phyloP scores from a whole-genome alignment of 1,140 invertebrate species.

The Brachionus rubens region DNA sequence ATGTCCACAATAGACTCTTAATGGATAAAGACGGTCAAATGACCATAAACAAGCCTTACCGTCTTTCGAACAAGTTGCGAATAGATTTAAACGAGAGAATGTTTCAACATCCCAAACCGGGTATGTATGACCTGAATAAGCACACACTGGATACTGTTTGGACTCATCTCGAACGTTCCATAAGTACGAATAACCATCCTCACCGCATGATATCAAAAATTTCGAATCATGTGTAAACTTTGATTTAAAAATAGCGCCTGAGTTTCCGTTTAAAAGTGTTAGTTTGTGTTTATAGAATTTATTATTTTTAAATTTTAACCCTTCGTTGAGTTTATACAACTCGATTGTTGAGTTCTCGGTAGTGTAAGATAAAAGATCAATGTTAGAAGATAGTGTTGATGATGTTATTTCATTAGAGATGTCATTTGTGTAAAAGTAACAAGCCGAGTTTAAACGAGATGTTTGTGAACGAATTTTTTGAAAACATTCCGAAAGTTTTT shows the following conservation, averaged over 20 bases:
- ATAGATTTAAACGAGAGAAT: conserved; percentile 19
- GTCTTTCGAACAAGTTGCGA: conserved; percentile 76
- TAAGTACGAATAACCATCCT: conserved; percentile 64
- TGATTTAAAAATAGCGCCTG: conserved; percentile 70
- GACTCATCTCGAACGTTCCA: conserved; percentile 56
- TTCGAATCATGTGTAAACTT: conserved; percentile 66
- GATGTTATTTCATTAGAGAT: conserved; percentile 9
- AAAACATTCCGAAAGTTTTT: conserved; percentile 14
- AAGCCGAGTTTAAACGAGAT: neutral
- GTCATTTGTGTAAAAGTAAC: conserved; percentile 18
- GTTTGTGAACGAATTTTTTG: conserved; percentile 1
- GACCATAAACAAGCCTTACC: conserved; percentile 78
- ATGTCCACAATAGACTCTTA: conserved; percentile 78
- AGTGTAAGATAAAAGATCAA: neutral
- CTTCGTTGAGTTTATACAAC: conserved; percentile 22
- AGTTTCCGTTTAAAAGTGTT: conserved; percentile 65
- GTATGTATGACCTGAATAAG: conserved; percentile 73
- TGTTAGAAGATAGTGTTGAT: conserved; percentile 4
- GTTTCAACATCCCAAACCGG: conserved; percentile 77
- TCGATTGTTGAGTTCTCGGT: conserved; percentile 12
- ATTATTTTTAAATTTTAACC: neutral
- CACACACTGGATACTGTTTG: conserved; percentile 52
- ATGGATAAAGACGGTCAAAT: conserved; percentile 72
- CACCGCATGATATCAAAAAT: conserved; percentile 71
- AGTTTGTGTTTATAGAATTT: neutral